Conservation (phyloP, 2,113 vertebrate genomes). For the Genyomyrus donnyi region DNA sequence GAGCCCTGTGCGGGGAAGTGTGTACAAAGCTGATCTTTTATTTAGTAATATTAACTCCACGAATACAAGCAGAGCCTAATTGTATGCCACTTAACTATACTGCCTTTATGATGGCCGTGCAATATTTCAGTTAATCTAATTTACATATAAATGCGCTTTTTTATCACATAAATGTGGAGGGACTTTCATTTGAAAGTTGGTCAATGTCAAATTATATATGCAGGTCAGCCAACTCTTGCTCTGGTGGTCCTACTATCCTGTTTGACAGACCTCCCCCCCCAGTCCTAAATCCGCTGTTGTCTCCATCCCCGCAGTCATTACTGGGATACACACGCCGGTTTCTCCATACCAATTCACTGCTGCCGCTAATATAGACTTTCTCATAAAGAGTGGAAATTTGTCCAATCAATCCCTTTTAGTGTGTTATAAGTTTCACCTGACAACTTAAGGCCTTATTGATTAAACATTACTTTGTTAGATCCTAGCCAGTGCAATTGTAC, state of each 20-base stretch:
- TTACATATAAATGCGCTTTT: slow-evolving; percentile 13
- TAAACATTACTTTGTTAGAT: slow-evolving; percentile 90
- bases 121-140: not conserved
- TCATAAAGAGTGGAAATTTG: slow-evolving; percentile 76
- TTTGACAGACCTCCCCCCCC: slow-evolving; percentile 5
- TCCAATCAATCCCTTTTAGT: slow-evolving; percentile 89
- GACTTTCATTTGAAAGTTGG: slow-evolving; percentile 14
- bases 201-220: slow-evolving; percentile 15
- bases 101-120: not conserved
- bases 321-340: slow-evolving; percentile 7
- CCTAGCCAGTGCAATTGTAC: slow-evolving; percentile 66
- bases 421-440: slow-evolving; percentile 89
- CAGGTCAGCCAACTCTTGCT: not conserved
- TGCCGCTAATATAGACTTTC: slow-evolving; percentile 80
- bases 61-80: not conserved
- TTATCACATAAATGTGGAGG: not conserved
- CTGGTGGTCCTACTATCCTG: not conserved
- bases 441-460: slow-evolving; percentile 89
- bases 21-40: not conserved
- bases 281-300: not conserved
- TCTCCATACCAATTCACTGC: slow-evolving; percentile 74
- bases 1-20: not conserved
- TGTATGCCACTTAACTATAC: not conserved
- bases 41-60: not conserved
- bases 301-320: not conserved